phyloP scores from a whole-genome alignment of 2,888 invertebrate species.

The Heteromyza rotundicornis region DNA sequence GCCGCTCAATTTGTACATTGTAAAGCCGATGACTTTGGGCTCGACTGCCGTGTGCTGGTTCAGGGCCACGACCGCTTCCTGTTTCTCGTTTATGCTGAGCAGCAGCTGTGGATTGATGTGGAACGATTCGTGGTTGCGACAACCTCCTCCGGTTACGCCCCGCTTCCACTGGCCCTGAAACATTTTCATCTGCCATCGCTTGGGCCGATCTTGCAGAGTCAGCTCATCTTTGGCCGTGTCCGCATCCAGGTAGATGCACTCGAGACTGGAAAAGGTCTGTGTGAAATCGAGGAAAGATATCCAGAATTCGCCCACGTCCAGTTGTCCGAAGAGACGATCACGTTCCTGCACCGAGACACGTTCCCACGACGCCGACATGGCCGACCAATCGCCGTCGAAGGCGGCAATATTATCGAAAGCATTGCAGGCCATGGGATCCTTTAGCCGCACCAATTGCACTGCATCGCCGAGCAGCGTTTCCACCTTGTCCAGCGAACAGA shows the following conservation, averaged over 20 bases:
- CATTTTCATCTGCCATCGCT: constrained; percentile 85
- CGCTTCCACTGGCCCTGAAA: constrained; percentile 86
- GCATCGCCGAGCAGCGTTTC: constrained; percentile 76
- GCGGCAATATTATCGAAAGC: constrained; percentile 68
- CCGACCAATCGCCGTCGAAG: constrained; percentile 75
- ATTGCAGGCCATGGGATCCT: constrained; percentile 70
- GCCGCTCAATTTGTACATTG: constrained; percentile 69
- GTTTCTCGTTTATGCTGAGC: constrained; percentile 77
- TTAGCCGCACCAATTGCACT: constrained; percentile 73
- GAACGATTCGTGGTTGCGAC: constrained; percentile 88
- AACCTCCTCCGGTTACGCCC: constrained; percentile 89
- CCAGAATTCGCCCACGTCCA: constrained; percentile 79
- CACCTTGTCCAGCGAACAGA: constrained; percentile 63
- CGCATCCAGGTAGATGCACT: constrained; percentile 84
- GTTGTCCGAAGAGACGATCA: constrained; percentile 72
- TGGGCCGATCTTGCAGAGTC: constrained; percentile 74
- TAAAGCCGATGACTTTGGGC: constrained; percentile 92
- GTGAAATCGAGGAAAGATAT: constrained; percentile 84
- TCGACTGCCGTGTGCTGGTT: constrained; percentile 92
- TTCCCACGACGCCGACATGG: constrained; percentile 77
- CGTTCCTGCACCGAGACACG: constrained; percentile 76
- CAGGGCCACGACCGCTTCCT: constrained; percentile 82
- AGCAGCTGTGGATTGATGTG: constrained; percentile 92
- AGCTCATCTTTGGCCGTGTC: constrained; percentile 88
- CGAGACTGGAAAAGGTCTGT: constrained; percentile 80